Evolutionary conservation across 2,888 invertebrate species (phyloP).

Genomic region (Leptura quadrifasciata): DNA sequence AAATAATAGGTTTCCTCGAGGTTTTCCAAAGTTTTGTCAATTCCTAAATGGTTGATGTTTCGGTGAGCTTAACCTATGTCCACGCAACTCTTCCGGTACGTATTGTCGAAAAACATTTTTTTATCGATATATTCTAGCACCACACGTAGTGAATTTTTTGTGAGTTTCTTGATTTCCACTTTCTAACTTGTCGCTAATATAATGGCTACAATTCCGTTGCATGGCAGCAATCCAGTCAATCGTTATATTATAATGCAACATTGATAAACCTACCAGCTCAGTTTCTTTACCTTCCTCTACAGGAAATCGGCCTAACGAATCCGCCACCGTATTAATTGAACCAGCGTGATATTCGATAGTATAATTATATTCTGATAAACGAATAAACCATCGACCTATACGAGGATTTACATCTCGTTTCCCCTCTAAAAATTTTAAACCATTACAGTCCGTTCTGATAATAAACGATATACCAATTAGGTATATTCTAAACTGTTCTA

Average conservation of each 20-base stretch:
- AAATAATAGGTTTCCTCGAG: too few species aligned
- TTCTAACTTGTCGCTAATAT: too few species aligned
- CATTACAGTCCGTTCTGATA: too few species aligned
- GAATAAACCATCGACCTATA: neutral
- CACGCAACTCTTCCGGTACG: neutral
- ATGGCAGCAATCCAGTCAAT: too few species aligned
- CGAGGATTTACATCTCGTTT: neutral
- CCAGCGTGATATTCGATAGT: conserved; percentile 3
- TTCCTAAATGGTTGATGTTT: neutral
- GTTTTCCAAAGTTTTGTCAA: too few species aligned
- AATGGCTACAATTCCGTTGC: too few species aligned
- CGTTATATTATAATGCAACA: too few species aligned
- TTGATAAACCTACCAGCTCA: too few species aligned
- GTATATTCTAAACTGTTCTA: too few species aligned
- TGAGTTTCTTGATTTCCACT: too few species aligned
- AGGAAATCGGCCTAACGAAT: neutral
- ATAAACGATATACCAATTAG: too few species aligned
- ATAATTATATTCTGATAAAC: neutral
- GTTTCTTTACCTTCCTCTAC: too few species aligned
- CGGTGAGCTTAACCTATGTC: neutral
- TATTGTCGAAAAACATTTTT: neutral
- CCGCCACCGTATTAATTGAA: neutral
- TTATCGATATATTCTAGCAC: neutral
- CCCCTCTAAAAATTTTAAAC: neutral
- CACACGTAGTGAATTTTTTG: neutral